Evolutionary conservation across 2,888 invertebrate genomes (phyloP).

Genomic region (Steinernema hermaphroditum): DNA sequence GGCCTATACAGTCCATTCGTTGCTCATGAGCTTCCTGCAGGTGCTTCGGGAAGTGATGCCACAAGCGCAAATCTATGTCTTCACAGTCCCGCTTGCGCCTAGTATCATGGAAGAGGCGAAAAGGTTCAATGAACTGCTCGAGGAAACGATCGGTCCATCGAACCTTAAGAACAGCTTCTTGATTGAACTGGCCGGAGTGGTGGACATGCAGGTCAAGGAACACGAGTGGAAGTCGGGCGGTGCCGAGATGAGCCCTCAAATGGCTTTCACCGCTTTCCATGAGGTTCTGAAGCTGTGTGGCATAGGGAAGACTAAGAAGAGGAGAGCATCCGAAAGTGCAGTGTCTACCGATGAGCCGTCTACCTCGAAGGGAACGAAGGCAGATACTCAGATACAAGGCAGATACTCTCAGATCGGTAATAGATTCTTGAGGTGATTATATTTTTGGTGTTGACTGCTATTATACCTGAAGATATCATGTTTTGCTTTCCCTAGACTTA

Average conservation of each 20-base stretch:
- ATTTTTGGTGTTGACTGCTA: too few relatives aligned
- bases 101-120: neutral
- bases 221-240: neutral
- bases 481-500: too few relatives aligned
- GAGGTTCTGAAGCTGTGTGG: neutral
- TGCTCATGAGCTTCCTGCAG: neutral
- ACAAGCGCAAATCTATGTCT: neutral
- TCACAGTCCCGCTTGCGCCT: neutral
- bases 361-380: too few relatives aligned
- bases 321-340: too few relatives aligned
- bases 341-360: too few relatives aligned
- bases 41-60: neutral
- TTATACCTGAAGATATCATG: too few relatives aligned
- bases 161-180: neutral
- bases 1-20: neutral
- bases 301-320: neutral
- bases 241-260: neutral
- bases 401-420: too few relatives aligned
- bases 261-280: neutral
- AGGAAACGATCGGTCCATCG: neutral
- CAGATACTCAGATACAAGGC: too few relatives aligned
- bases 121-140: neutral
- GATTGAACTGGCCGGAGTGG: neutral
- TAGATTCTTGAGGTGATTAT: too few relatives aligned
- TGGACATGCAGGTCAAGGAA: neutral